Base-by-base conservation (phyloP, 2,888 invertebrate genomes). In the Neoscelio sp. region DNA sequence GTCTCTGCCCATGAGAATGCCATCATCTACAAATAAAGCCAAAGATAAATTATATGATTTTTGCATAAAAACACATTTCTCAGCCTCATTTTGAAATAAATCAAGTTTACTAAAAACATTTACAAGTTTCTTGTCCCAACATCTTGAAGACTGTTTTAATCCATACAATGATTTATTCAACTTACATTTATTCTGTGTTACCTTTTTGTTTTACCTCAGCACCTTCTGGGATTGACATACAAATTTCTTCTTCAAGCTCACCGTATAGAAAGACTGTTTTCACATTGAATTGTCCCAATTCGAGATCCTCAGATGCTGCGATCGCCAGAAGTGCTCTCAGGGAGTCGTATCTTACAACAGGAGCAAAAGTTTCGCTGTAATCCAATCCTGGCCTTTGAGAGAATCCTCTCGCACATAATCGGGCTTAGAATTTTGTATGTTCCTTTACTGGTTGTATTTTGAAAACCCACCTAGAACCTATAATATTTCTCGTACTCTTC, bases 271-370 rank as follows among this genome's bases (percentile, higher is more conserved):
- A n/a, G n/a, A n/a, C n/a, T n/a, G n/a, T n/a, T 26, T 52, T 62
- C 1, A 80, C 73, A 10, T 75, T 77, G 38, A 76, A 80, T 15
- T 78, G 81, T 1, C 12, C 2, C 8, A 78, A 7, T 20, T 81
- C 67, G 5, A 81, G 60, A 46, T 80, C 48, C 7, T 58, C 40
- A 8, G 10, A 54, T 0, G 78, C 65, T 7, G 52, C 30, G 0
- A 52, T 46, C 1, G 81, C 68, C 2, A 80, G 35, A n/a, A 82
- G 13, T 0, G 78, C 18, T 12, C 75, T 20, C 6, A 70, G 3
- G 8, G 74, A 73, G 15, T 52, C 40, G 15, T 58, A 80, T 3
- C 77, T 17, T 1, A 78, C 60, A 7, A 67, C 68, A 1, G 82
- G 81, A 0, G 79, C 13, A 10, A 76, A 80, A 2, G 78, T 78